phyloP scores from a whole-genome alignment of 1,140 invertebrate genomes.

The Cyrtorhinus lividipennis region DNA sequence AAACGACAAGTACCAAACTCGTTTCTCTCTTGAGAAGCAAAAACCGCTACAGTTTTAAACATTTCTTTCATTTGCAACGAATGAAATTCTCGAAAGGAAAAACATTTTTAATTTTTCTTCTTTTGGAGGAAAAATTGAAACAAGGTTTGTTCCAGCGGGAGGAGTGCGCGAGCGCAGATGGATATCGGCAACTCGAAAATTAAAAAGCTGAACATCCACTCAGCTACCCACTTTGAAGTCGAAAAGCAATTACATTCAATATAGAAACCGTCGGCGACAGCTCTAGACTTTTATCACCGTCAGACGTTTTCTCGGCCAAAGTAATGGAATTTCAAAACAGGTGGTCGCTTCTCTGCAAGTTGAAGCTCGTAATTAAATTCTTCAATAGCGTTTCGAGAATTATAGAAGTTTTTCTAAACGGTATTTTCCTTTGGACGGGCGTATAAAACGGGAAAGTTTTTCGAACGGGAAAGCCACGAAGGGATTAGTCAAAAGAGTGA shows the following conservation, averaged over 20 bases:
- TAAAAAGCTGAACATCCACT: not conserved
- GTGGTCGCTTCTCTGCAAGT: not conserved
- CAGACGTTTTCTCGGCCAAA: not conserved
- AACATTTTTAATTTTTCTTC: no score
- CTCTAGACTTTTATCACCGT: not conserved
- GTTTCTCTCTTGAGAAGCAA: no score
- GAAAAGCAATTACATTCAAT: constrained; percentile 4
- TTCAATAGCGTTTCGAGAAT: not conserved
- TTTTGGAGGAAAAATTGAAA: not conserved
- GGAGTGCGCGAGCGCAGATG: no score
- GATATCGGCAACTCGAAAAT: not conserved
- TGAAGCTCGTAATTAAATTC: not conserved
- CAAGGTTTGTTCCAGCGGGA: not conserved
- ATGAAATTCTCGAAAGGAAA: no score
- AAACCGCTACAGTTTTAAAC: no score
- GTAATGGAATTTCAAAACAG: constrained; percentile 1
- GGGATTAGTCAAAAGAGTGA: no score
- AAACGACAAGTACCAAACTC: no score
- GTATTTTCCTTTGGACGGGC: no score
- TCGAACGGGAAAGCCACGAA: no score
- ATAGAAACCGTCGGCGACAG: not conserved
- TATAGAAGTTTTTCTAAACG: not conserved
- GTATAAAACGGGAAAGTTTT: not conserved
- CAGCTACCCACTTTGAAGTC: not conserved
- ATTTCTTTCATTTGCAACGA: no score